These are phyloP conservation scores for Eulemur coronatus DNA, from an alignment of 2,797 vertebrate species.

Conservation along the genomic window DNA sequence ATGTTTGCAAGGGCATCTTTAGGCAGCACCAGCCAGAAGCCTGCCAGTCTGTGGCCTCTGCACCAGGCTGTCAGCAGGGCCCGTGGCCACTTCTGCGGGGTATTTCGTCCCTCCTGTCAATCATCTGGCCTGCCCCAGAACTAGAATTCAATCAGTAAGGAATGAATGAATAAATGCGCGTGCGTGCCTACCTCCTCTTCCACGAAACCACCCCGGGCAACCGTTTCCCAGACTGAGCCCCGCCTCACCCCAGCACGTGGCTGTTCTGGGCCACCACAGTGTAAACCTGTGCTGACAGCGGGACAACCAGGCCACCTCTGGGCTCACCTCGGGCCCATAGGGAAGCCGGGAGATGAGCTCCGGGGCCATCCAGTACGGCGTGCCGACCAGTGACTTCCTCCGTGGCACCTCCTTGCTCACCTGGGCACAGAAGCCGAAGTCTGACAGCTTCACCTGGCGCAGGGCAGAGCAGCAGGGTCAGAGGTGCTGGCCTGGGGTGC, in stretches of 20 bases:
- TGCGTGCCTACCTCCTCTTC: too few relatives aligned
- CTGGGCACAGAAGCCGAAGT: conserved; percentile 97
- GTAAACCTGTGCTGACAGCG: rapidly evolving
- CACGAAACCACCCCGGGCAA: rapidly evolving
- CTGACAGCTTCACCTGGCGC: conserved; percentile 94
- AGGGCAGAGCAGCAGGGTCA: background rate
- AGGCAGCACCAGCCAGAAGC: background rate
- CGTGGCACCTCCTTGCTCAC: conserved; percentile 97
- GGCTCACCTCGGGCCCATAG: conserved; percentile 93
- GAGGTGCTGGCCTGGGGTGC: background rate
- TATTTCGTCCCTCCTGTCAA: background rate
- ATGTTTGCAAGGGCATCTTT: background rate
- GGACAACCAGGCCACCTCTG: rapidly evolving
- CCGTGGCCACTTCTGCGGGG: background rate
- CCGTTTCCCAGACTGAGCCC: background rate
- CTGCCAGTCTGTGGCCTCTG: background rate
- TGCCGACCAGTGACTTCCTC: conserved; percentile 96
- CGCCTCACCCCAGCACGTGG: rapidly evolving
- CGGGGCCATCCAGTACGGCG: conserved; percentile 98
- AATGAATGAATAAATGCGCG: background rate
- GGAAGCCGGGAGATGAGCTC: conserved; percentile 97
- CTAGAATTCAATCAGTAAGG: rapidly evolving
- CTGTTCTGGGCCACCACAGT: rapidly evolving
- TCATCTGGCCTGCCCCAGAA: background rate
- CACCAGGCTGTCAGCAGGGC: background rate